phyloP scores from a whole-genome alignment of 2,888 invertebrate genomes.

The Nomada goodeniana region DNA sequence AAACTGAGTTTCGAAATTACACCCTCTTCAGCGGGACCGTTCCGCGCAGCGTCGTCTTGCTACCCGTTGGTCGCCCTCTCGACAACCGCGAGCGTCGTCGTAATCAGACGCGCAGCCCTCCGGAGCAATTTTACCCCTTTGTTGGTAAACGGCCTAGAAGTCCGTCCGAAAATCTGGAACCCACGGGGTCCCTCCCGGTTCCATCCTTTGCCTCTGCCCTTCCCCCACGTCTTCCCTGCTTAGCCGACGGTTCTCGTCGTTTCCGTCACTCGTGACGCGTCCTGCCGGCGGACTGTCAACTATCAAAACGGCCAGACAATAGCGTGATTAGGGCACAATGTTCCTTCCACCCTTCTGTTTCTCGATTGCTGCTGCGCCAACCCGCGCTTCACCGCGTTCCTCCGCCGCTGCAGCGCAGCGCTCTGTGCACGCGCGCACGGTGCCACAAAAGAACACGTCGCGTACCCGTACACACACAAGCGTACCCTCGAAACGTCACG shows the following conservation, averaged over 20 bases:
- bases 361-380: slow-evolving; percentile 54
- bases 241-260: slow-evolving; percentile 53
- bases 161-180: slow-evolving; percentile 56
- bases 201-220: neutral
- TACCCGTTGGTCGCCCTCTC: neutral
- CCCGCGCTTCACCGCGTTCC: slow-evolving; percentile 30
- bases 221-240: neutral
- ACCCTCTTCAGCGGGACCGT: neutral
- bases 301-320: slow-evolving; percentile 75
- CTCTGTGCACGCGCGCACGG: too few relatives aligned
- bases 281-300: slow-evolving; percentile 64
- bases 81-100: slow-evolving; percentile 29
- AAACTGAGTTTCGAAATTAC: slow-evolving; percentile 15
- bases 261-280: slow-evolving; percentile 52
- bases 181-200: slow-evolving; percentile 12
- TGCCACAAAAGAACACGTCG: slow-evolving; percentile 40
- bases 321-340: slow-evolving; percentile 79
- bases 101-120: slow-evolving; percentile 58
- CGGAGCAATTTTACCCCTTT: slow-evolving; percentile 66
- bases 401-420: slow-evolving; percentile 14
- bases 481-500: slow-evolving; percentile 28
- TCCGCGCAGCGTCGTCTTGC: neutral
- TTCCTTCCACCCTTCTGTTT: slow-evolving; percentile 22
- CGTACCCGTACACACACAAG: neutral
- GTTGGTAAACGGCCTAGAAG: slow-evolving; percentile 54